Conservation (phyloP, 2,113 vertebrate genomes). For the Phodopus roborovskii region DNA sequence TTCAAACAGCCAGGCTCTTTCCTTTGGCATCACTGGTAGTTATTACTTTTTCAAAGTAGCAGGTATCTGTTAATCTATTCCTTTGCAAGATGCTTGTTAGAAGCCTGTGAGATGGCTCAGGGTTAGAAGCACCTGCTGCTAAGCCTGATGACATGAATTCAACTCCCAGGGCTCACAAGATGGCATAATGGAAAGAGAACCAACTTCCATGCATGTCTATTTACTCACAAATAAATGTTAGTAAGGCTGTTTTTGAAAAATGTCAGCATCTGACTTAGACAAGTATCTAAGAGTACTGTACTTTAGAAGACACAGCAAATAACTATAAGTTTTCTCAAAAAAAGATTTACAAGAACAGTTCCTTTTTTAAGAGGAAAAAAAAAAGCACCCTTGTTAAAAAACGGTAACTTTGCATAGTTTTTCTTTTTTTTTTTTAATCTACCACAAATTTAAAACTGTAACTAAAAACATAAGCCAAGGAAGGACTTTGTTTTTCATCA, state of each 20-base stretch:
- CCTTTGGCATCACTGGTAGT: background rate
- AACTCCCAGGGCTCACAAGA: background rate
- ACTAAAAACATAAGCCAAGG: conserved; percentile 14
- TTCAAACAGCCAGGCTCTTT: background rate
- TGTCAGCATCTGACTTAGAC: background rate
- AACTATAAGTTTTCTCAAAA: background rate
- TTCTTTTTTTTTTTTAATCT: background rate
- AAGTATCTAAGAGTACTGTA: background rate
- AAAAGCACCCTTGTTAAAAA: background rate
- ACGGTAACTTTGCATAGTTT: background rate
- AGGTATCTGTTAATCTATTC: background rate
- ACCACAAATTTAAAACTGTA: background rate
- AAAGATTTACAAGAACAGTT: background rate
- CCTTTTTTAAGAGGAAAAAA: background rate
- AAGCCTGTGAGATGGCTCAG: background rate
- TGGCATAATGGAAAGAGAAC: background rate
- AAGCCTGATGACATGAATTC: background rate
- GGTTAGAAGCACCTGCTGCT: background rate
- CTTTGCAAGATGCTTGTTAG: background rate
- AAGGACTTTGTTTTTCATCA: background rate
- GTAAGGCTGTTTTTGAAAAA: background rate
- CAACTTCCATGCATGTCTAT: background rate
- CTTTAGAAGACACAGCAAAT: conserved; percentile 40
- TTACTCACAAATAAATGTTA: background rate
- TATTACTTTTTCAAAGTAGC: background rate